These are phyloP conservation scores for Peromyscus leucopus DNA, from an alignment of 2,113 vertebrate genomes.

Conservation along the genomic window DNA sequence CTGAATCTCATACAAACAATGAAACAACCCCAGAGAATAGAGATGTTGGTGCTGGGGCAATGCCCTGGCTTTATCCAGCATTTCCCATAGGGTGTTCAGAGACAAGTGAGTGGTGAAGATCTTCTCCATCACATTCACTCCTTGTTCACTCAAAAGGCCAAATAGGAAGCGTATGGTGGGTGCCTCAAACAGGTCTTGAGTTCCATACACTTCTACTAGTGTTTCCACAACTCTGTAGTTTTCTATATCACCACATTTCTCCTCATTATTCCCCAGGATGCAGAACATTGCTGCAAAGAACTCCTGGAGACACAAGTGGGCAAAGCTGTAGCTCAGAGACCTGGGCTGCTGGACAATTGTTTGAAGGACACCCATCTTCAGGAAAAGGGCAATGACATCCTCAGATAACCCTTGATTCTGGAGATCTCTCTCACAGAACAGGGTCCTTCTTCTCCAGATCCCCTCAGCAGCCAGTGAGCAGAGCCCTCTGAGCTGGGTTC, in stretches of 20 bases:
- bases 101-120: background rate
- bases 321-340: slow-evolving; percentile 66
- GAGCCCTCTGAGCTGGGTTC: background rate
- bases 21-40: background rate
- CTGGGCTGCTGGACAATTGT: background rate
- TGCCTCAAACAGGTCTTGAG: fast-evolving
- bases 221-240: background rate
- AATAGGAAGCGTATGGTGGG: slow-evolving; percentile 34
- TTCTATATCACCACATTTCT: background rate
- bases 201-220: background rate
- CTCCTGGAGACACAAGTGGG: slow-evolving; percentile 78
- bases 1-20: slow-evolving; percentile 73
- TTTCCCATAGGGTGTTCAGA: background rate
- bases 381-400: background rate
- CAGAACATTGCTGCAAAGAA: slow-evolving; percentile 77
- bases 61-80: fast-evolving
- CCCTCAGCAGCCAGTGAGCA: slow-evolving; percentile 62
- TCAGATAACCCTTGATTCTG: background rate
- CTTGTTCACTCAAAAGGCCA: slow-evolving; percentile 51
- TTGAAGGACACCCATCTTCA: slow-evolving; percentile 47
- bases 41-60: too few relatives aligned
- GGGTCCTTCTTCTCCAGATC: background rate
- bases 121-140: background rate
- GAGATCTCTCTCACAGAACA: slow-evolving; percentile 36
- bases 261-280: background rate